These are phyloP conservation scores for Drosophila differens DNA, from an alignment of 2,888 invertebrate species.

Conservation along the genomic window DNA sequence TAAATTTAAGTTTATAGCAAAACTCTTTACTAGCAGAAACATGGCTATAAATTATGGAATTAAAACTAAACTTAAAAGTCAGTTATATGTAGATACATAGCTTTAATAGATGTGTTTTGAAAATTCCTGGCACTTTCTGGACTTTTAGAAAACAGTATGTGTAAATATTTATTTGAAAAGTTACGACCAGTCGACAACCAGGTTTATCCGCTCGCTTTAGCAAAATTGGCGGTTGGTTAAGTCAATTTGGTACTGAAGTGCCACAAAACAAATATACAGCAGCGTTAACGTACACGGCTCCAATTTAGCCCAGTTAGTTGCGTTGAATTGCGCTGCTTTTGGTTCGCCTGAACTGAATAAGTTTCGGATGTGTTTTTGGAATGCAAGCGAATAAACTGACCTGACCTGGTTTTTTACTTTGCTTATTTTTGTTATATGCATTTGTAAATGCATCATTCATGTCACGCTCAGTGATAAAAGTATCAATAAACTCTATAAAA, in stretches of 20 bases:
- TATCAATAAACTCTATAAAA: conserved; percentile 45
- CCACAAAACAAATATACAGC: background rate
- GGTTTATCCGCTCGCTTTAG: conserved; percentile 31
- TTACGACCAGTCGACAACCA: conserved; percentile 6
- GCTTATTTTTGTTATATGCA: conserved; percentile 8
- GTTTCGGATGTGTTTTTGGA: conserved; percentile 27
- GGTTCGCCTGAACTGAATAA: conserved; percentile 23
- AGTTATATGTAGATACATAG: background rate
- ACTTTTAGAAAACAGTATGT: background rate
- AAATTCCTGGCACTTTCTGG: background rate
- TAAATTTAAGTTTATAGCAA: conserved; percentile 1
- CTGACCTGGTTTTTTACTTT: conserved; percentile 40
- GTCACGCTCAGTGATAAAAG: conserved; percentile 59
- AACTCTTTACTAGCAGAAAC: background rate
- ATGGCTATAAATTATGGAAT: background rate
- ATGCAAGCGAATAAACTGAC: conserved; percentile 48
- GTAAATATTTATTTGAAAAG: background rate
- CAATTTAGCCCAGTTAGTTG: conserved; percentile 27
- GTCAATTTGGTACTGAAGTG: conserved; percentile 34
- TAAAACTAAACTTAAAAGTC: background rate
- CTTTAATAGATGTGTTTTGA: too few species aligned
- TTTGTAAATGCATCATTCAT: conserved; percentile 49
- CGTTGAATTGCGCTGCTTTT: conserved; percentile 19
- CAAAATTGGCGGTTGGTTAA: conserved; percentile 42
- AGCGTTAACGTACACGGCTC: background rate